phyloP scores from a whole-genome alignment of 2,888 invertebrate genomes.

The Notocelia uddmanniana region DNA sequence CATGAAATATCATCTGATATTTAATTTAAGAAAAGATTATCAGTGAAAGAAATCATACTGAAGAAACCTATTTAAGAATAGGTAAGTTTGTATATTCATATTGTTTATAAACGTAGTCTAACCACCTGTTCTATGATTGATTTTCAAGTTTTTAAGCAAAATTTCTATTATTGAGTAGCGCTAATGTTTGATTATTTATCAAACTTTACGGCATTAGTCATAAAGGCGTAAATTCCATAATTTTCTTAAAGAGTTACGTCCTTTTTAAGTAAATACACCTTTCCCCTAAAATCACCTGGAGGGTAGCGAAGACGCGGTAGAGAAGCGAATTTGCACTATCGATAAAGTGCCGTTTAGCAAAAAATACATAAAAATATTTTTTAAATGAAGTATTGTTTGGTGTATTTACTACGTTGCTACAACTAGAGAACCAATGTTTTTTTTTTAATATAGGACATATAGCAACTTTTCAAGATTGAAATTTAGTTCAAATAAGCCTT shows the following conservation, averaged over 20 bases:
- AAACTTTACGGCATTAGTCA: constrained; percentile 15
- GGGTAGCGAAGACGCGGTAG: constrained; percentile 28
- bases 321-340: constrained; percentile 15
- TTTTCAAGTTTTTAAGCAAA: constrained; percentile 21
- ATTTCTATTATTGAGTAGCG: constrained; percentile 33
- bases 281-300: constrained; percentile 43
- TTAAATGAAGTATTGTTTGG: too few relatives aligned
- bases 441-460: too few relatives aligned
- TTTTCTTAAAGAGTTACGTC: constrained; percentile 1
- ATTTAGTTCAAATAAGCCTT: too few relatives aligned
- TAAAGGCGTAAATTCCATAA: background rate
- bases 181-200: constrained; percentile 38
- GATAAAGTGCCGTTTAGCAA: background rate
- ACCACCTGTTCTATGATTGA: too few relatives aligned
- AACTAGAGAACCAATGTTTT: too few relatives aligned
- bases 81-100: too few relatives aligned
- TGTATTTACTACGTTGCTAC: too few relatives aligned
- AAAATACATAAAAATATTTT: background rate
- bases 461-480: too few relatives aligned
- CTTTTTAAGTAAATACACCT: constrained; percentile 3
- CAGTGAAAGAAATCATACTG: too few relatives aligned
- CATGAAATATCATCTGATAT: too few relatives aligned
- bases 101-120: background rate
- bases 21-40: too few relatives aligned
- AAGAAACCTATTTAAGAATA: too few relatives aligned